These are phyloP conservation scores for Spicauda simplicius DNA, from an alignment of 2,888 invertebrate species.

Conservation along the genomic window DNA sequence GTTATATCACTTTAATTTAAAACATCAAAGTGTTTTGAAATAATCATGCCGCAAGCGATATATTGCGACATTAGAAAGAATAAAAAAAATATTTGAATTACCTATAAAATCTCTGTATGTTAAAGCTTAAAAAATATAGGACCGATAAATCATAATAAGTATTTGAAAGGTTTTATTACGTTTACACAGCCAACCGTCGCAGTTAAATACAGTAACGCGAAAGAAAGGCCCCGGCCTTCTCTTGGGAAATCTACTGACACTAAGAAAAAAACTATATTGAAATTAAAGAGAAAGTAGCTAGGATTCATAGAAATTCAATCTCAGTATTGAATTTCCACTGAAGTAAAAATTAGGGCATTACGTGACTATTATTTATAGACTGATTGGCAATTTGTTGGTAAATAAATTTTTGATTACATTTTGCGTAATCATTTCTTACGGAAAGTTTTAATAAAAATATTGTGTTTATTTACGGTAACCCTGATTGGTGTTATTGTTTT, in stretches of 20 bases:
- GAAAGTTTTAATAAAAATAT: not conserved
- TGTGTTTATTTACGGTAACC: not conserved
- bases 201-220: slow-evolving; percentile 44
- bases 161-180: slow-evolving; percentile 14
- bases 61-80: no score
- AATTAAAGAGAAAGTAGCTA: slow-evolving; percentile 37
- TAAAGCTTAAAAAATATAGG: not conserved
- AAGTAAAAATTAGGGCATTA: not conserved
- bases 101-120: no score
- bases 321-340: not conserved
- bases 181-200: slow-evolving; percentile 40
- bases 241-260: slow-evolving; percentile 52
- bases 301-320: not conserved
- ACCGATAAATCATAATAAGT: not conserved
- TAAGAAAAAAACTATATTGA: slow-evolving; percentile 47
- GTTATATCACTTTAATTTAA: no score
- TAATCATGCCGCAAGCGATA: no score
- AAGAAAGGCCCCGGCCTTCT: slow-evolving; percentile 40
- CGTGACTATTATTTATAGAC: not conserved
- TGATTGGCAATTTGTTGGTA: slow-evolving; percentile 3
- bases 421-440: not conserved
- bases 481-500: not conserved
- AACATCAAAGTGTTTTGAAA: no score
- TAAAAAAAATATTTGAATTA: no score
- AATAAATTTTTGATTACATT: no score